phyloP scores from a whole-genome alignment of 2,888 invertebrate species.

The Dynastes maya region DNA sequence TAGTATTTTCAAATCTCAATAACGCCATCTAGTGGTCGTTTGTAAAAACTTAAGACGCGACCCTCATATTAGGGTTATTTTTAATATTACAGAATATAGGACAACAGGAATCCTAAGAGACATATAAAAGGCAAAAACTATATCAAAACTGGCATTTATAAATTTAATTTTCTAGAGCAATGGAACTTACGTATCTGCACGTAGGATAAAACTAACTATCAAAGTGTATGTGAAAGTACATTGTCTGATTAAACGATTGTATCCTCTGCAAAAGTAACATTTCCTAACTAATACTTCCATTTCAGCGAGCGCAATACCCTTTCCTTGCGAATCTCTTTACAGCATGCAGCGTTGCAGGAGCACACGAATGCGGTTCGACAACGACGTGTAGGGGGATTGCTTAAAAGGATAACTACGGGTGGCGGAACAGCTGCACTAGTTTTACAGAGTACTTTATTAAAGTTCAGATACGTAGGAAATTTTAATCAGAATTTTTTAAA shows the following conservation, averaged over 20 bases:
- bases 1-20: no score
- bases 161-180: no score
- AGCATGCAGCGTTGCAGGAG: slow-evolving; percentile 6
- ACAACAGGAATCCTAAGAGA: no score
- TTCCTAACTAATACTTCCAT: slow-evolving; percentile 13
- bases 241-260: background rate
- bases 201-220: no score
- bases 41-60: no score
- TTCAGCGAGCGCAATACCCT: slow-evolving; percentile 1
- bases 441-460: slow-evolving; percentile 42
- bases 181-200: no score
- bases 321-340: slow-evolving; percentile 8
- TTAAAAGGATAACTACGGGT: slow-evolving; percentile 33
- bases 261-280: background rate
- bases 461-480: slow-evolving; percentile 40
- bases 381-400: slow-evolving; percentile 32
- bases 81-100: no score
- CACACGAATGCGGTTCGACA: slow-evolving; percentile 10
- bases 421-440: slow-evolving; percentile 43
- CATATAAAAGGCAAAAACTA: no score
- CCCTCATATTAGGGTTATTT: no score
- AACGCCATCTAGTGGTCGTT: no score
- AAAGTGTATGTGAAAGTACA: no score
- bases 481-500: slow-evolving; percentile 47
- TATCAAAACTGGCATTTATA: no score